phyloP scores from a whole-genome alignment of 2,888 invertebrate genomes.

The Parascotia fuliginaria region DNA sequence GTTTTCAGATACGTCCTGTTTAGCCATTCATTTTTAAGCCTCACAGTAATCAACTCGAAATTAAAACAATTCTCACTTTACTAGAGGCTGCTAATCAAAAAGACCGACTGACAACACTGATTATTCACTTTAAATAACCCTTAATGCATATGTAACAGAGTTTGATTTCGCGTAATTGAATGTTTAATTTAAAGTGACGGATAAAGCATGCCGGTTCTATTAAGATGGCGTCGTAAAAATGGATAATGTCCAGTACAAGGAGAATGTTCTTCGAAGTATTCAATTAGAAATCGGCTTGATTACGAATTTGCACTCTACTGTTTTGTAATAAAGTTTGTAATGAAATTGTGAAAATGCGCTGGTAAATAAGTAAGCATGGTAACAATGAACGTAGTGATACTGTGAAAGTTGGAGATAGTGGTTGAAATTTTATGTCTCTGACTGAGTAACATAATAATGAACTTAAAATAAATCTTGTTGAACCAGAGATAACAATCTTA shows the following conservation, averaged over 20 bases:
- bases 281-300: slow-evolving; percentile 52
- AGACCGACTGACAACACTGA: slow-evolving; percentile 37
- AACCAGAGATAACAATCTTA: slow-evolving; percentile 25
- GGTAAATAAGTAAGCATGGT: slow-evolving; percentile 17
- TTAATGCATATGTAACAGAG: slow-evolving; percentile 32
- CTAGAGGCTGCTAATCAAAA: slow-evolving; percentile 60
- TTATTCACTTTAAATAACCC: slow-evolving; percentile 12
- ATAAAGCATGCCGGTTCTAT: slow-evolving; percentile 59
- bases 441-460: slow-evolving; percentile 29
- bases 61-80: slow-evolving; percentile 56
- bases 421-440: slow-evolving; percentile 29
- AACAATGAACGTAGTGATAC: slow-evolving; percentile 39
- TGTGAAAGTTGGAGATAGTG: slow-evolving; percentile 44
- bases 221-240: slow-evolving; percentile 68
- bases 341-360: slow-evolving; percentile 23
- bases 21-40: slow-evolving; percentile 31
- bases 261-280: slow-evolving; percentile 44
- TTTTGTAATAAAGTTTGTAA: slow-evolving; percentile 35
- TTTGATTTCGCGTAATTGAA: slow-evolving; percentile 30
- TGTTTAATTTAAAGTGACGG: slow-evolving; percentile 28
- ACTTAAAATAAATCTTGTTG: slow-evolving; percentile 15
- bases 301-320: slow-evolving; percentile 28
- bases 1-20: slow-evolving; percentile 40
- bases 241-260: slow-evolving; percentile 61
- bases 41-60: slow-evolving; percentile 41